Evolutionary conservation across 2,113 vertebrate genomes (phyloP).

Genomic region (Corythornis madagascariensis): DNA sequence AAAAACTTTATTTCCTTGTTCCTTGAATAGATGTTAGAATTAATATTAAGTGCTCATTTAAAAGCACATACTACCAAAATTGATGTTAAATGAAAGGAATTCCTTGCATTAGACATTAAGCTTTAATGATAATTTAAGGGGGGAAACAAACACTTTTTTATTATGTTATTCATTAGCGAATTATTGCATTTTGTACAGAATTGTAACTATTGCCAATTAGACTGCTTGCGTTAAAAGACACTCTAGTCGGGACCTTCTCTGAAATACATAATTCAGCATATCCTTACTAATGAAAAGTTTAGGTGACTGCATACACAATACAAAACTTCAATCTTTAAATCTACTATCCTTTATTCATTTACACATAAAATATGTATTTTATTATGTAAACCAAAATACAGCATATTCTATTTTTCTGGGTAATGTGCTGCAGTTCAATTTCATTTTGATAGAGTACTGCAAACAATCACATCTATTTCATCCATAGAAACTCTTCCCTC

Average conservation of each 20-base stretch:
- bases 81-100: constrained; percentile 49
- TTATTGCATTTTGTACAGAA: constrained; percentile 42
- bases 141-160: constrained; percentile 40
- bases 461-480: not conserved
- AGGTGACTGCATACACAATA: not conserved
- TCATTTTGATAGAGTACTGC: not conserved
- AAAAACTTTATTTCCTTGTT: constrained; percentile 55
- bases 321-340: not conserved
- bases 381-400: constrained; percentile 13
- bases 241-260: not conserved
- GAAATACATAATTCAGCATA: constrained; percentile 37
- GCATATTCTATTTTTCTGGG: not conserved
- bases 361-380: not conserved
- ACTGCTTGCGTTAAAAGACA: constrained; percentile 35
- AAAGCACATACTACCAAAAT: constrained; percentile 41
- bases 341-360: not conserved
- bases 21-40: constrained; percentile 41
- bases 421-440: not conserved
- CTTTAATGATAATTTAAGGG: constrained; percentile 52
- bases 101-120: constrained; percentile 52
- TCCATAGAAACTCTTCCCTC: not conserved
- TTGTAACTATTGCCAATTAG: constrained; percentile 38
- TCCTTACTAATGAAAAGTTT: constrained; percentile 61
- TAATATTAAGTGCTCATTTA: constrained; percentile 54
- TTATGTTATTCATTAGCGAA: constrained; percentile 55